These are phyloP conservation scores for Kuschelorhynchus macadamiae DNA, from an alignment of 2,888 invertebrate species.

Conservation along the genomic window DNA sequence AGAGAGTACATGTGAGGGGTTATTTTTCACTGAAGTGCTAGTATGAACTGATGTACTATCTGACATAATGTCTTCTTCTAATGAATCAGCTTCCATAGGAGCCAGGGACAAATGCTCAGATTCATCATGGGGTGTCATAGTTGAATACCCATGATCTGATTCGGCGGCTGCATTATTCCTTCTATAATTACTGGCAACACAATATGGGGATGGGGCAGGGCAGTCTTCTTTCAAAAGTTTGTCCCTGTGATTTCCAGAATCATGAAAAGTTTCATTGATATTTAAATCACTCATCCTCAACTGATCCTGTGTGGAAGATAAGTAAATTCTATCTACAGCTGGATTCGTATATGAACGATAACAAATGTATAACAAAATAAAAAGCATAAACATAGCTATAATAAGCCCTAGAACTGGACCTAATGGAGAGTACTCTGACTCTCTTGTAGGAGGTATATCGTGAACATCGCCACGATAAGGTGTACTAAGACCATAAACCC, in stretches of 20 bases:
- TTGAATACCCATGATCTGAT: slow-evolving; percentile 96
- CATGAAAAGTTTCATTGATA: slow-evolving; percentile 78
- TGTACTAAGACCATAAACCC: slow-evolving; percentile 85
- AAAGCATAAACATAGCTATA: slow-evolving; percentile 83
- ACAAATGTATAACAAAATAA: slow-evolving; percentile 88
- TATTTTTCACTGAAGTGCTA: slow-evolving; percentile 67
- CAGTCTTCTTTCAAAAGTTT: slow-evolving; percentile 74
- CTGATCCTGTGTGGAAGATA: slow-evolving; percentile 71
- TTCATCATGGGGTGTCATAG: slow-evolving; percentile 93
- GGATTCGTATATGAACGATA: slow-evolving; percentile 78
- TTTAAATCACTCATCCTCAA: slow-evolving; percentile 83
- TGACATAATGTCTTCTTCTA: slow-evolving; percentile 73
- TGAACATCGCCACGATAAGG: slow-evolving; percentile 85
- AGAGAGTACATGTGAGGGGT: slow-evolving; percentile 56
- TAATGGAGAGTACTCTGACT: slow-evolving; percentile 79
- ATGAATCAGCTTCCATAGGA: slow-evolving; percentile 75
- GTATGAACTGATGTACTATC: slow-evolving; percentile 74
- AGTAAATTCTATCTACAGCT: slow-evolving; percentile 69
- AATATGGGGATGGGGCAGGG: slow-evolving; percentile 84
- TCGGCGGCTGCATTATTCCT: slow-evolving; percentile 82
- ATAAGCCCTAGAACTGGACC: slow-evolving; percentile 91
- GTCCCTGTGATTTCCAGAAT: slow-evolving; percentile 75
- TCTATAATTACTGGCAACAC: slow-evolving; percentile 85
- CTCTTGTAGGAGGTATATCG: slow-evolving; percentile 64
- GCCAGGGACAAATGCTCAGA: slow-evolving; percentile 87